Evolutionary conservation across 2,113 vertebrate genomes (phyloP).

Genomic region (Pteropus alecto): DNA sequence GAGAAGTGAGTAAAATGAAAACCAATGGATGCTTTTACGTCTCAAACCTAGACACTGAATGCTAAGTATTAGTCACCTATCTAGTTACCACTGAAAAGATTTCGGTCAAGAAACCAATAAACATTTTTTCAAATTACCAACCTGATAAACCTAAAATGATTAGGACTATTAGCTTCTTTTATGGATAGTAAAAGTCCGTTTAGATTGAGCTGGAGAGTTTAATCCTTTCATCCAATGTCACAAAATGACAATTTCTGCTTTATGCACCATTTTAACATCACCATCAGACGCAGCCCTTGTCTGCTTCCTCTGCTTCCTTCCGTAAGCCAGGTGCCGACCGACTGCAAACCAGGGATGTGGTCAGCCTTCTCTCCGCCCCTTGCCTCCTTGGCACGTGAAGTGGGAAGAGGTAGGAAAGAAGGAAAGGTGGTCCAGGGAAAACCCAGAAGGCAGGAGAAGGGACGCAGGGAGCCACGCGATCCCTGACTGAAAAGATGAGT

Average conservation of each 20-base stretch:
- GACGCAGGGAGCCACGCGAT: accelerated
- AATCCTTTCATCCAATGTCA: neutral
- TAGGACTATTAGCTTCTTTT: neutral
- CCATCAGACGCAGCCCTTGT: neutral
- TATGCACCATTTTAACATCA: neutral
- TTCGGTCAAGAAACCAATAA: neutral
- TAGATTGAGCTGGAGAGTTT: neutral
- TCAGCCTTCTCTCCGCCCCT: neutral
- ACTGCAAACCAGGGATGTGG: neutral
- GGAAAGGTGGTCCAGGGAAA: neutral
- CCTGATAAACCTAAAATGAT: neutral
- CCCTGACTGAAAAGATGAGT: neutral
- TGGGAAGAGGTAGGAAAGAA: neutral
- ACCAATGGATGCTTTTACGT: neutral
- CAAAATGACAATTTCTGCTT: neutral
- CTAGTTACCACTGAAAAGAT: neutral
- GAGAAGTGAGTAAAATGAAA: neutral
- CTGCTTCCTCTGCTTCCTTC: neutral
- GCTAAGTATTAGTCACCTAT: neutral
- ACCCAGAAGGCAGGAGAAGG: neutral
- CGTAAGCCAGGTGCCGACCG: neutral
- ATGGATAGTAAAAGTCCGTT: neutral
- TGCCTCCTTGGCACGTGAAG: neutral
- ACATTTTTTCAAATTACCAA: neutral
- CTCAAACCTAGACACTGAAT: neutral